These are phyloP conservation scores for Stichodactyla mertensii DNA, from an alignment of 64 coral and sea anemone species.

Conservation along the genomic window DNA sequence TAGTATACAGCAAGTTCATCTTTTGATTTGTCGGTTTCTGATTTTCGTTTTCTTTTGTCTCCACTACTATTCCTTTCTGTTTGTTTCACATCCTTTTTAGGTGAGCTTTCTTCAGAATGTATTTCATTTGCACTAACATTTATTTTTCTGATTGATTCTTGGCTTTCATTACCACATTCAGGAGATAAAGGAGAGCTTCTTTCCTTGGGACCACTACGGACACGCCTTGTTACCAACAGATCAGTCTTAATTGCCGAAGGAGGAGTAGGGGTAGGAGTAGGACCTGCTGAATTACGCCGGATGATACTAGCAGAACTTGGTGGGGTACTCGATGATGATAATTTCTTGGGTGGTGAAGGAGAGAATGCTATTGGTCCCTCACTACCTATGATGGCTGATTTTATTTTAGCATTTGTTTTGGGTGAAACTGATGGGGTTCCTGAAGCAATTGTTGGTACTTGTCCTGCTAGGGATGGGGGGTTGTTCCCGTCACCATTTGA, in stretches of 20 bases:
- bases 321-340: conserved; percentile 39
- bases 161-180: conserved; percentile 35
- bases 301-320: background rate
- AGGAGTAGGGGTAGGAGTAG: conserved; percentile 45
- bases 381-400: background rate
- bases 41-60: conserved; percentile 74
- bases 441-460: conserved; percentile 7
- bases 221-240: conserved; percentile 37
- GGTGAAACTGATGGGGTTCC: background rate
- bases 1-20: conserved; percentile 73
- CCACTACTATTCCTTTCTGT: conserved; percentile 66
- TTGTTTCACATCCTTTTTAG: conserved; percentile 31
- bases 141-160: conserved; percentile 7
- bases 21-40: conserved; percentile 47
- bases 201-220: conserved; percentile 89
- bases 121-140: background rate
- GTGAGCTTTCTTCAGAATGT: background rate
- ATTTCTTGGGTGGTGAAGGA: conserved; percentile 75
- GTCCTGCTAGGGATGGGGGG: background rate
- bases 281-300: conserved; percentile 49
- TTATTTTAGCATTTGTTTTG: conserved; percentile 24
- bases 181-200: conserved; percentile 38
- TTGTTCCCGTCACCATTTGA: background rate
- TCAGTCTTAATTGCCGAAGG: conserved; percentile 48
- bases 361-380: conserved; percentile 4